Percentiles rank a stretch among this genome's conserved stretches.
Conservation (phyloP, 2,888 invertebrate genomes). For the Tipula confusa region DNA sequence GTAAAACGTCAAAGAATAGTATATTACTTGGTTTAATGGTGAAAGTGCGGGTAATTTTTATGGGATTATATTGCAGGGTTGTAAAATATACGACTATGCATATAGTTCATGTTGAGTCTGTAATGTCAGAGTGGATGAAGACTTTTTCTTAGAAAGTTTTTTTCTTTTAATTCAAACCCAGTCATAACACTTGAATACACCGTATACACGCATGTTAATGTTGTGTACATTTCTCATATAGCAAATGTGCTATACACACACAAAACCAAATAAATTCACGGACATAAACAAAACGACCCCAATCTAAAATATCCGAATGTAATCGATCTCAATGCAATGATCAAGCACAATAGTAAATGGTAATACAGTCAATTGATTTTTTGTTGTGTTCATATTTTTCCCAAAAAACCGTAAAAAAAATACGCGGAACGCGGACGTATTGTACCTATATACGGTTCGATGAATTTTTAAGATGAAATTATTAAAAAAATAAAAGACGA, state of each 20-base stretch:
- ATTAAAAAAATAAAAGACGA: not conserved
- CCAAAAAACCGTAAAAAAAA: not conserved
- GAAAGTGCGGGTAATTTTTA: not conserved
- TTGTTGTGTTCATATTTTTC: not conserved
- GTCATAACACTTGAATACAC: not conserved
- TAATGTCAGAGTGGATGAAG: not conserved
- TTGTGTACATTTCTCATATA: not conserved
- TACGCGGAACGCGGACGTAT: conserved; percentile 20
- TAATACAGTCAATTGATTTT: conserved; percentile 13
- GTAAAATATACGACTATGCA: too few species aligned
- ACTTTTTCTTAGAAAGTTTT: not conserved
- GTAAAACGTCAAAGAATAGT: not conserved
- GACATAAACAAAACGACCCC: conserved; percentile 20
- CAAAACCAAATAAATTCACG: not conserved
- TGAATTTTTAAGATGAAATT: not conserved
- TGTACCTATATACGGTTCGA: not conserved
- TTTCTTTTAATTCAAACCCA: not conserved
- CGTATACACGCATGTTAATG: not conserved
- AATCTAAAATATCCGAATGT: not conserved
- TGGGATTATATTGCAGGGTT: not conserved
- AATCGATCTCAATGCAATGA: conserved; percentile 16
- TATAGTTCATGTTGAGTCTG: not conserved
- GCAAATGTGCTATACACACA: not conserved
- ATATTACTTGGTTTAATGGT: not conserved
- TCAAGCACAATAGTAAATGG: not conserved